A percentile compares a stretch with the other conserved stretches of the same genome.
phyloP scores from a whole-genome alignment of 1,140 invertebrate species.

The Daktulosphaira vitifoliae region DNA sequence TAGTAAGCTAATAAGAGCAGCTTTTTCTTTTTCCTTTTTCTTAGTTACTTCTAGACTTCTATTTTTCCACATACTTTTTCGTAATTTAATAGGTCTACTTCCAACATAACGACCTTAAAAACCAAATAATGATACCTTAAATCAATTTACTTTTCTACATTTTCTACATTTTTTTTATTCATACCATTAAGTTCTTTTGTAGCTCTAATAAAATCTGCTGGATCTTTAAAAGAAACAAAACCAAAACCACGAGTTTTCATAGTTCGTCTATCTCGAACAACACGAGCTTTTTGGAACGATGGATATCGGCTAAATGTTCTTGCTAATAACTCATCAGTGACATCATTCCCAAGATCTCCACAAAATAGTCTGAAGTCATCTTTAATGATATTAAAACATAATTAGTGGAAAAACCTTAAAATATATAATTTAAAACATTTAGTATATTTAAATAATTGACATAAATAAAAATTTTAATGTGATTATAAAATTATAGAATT shows the following conservation, averaged over 20 bases:
- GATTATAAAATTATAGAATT: too few relatives aligned
- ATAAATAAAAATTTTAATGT: not conserved
- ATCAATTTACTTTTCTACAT: too few relatives aligned
- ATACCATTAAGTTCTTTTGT: conserved; percentile 97
- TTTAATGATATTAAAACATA: too few relatives aligned
- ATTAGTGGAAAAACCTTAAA: conserved; percentile 35
- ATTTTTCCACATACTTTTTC: conserved; percentile 94
- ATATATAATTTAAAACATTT: conserved; percentile 11
- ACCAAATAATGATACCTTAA: too few relatives aligned
- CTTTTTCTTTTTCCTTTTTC: conserved; percentile 91
- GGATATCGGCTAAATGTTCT: conserved; percentile 92
- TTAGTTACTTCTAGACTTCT: conserved; percentile 85
- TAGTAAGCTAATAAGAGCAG: conserved; percentile 61
- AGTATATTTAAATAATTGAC: not conserved
- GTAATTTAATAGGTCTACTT: conserved; percentile 92
- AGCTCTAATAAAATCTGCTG: conserved; percentile 93
- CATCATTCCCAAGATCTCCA: conserved; percentile 98
- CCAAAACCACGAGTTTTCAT: conserved; percentile 99
- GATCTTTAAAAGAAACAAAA: conserved; percentile 97
- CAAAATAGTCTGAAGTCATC: conserved; percentile 98
- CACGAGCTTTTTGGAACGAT: conserved; percentile 90
- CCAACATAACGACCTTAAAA: conserved; percentile 82
- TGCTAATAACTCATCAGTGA: conserved; percentile 90
- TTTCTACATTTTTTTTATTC: too few relatives aligned
- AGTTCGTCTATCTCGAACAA: conserved; percentile 89